Evolutionary conservation across 2,113 vertebrate genomes (phyloP), one percentile per base, ranked within the genome.

Genomic region (Arenaria interpres): DNA sequence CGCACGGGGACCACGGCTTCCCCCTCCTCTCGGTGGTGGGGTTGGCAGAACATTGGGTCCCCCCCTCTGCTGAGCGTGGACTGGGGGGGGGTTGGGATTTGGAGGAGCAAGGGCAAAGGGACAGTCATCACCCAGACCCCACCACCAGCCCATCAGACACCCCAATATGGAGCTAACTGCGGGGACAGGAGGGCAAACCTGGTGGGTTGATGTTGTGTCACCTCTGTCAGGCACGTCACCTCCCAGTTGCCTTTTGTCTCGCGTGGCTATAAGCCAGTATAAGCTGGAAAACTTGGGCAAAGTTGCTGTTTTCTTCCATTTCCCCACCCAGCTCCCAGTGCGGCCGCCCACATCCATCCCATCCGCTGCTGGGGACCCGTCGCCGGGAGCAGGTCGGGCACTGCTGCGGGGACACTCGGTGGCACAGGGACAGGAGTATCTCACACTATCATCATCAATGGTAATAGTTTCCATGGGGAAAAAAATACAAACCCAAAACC

Each of bases 141-240:
- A 73, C 37, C 53, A 21, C 41, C 22, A 3, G 18, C 8, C 41
- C 23, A 5, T 28, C 4, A 3, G 53, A 25, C 20, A 43, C 21
- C 41, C 54, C 53, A 15, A 0, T 14, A 2, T 0, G 0, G 60
- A 46, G 56, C 6, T n/a, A 16, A 50, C 21, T 7, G 14, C 2
- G 32, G 33, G 14, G 7, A 37, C 21, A n/a, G 60, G 28, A 62
- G 12, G 45, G 17, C 25, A 41, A 14, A 43, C 3, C 5, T 14
- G 32, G 35, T 24, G 24, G 45, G 37, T 6, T 21, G 62, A 19
- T 43, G 67, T 30, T 4, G 27, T 32, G 24, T 39, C 48, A 59
- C 22, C 53, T 67, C 14, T 39, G 32, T 46, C 6, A 25, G 14
- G 5, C 12, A 10, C 0, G 1, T 45, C 57, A 71, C 69, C 69